Base-by-base conservation (phyloP, 2,797 vertebrate genomes). In the Pelodytes ibericus region DNA sequence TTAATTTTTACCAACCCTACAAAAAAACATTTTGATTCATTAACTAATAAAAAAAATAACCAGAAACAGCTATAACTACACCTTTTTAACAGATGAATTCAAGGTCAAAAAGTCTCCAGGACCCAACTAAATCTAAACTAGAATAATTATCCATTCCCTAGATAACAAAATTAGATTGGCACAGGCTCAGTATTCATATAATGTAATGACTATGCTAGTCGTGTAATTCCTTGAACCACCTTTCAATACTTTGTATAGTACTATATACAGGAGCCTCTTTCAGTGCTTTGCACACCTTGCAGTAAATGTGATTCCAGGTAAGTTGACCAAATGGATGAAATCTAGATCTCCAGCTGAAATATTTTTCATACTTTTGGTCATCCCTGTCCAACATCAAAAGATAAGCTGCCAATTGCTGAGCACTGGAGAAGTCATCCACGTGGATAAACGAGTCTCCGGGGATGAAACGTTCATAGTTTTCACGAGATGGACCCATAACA, bases 361-460 rank as follows among this genome's bases (percentile, higher is more conserved):
- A 71, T 15, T 71, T 36, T 31, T 47, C 16, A 58, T 71, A 60
- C 18, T 13, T 39, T 7, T 41, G 3, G 18, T 59, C 25, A 59
- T 71, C 68, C 2, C 22, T 59, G 53, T 71, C 68, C n/a, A 71
- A 22, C 24, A 27, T 25, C 36, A 59, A 16, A 18, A 71, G 56
- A 44, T 71, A 44, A 41, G 57, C 36, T 47, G 69, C 57, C 3
- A 71, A 57, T 26, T 71, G 36, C 22, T 61, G 16, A 0, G 84
- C 2, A 0, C 90, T 89, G 3, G 71, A 39, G 82, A 94, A 94
- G 24, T 93, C 85, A 27, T 94, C 85, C 0, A 94, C 86, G 0
- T 94, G 93, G 72, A 94, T 91, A 82, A 93, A 94, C 22, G 93
- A 94, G 39, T 86, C 16, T 0, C 33, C 3, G 11, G 56, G 68